Evolutionary conservation across 2,113 vertebrate species (phyloP), one percentile per base, ranked within the genome.

Genomic region (Prietella phreatophila): DNA sequence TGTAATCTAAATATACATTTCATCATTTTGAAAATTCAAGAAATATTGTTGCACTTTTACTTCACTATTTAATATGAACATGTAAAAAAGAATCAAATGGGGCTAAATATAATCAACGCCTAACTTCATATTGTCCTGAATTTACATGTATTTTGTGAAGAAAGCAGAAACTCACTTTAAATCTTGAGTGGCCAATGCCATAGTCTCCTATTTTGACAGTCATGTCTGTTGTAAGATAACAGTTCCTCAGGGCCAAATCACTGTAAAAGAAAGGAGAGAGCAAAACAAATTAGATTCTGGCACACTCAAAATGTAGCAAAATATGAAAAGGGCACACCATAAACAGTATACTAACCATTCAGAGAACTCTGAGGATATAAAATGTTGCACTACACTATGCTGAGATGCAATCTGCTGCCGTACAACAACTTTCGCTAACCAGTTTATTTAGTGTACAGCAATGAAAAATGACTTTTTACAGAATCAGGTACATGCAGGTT

Each of bases 141-240:
- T 61, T 60, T 27, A 63, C 76, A 15, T 15, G 22, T 22, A 11
- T 9, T 13, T 67, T 33, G 13, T 27, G n/a, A 56, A 71, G 58
- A 84, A 50, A 60, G 61, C 7, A 71, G 36, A 27, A 76, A 78
- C 95, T 96, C 94, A 99, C 98, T 96, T 98, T 98, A 87, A 97
- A 98, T 92, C 96, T 96, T 86, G 96, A 97, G 92, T 96, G 95
- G 88, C 98, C 98, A 86, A 98, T 97, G 17, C 97, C 97, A 50
- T 99, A 99, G 92, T 99, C 97, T 88, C 98, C 98, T 83, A 99
- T 95, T 96, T 98, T 99, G 89, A 99, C 97, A 22, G 97, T 99
- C 90, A 99, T 95, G 92, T 99, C 98, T 0, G 96, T 96, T 14
- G 98, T 99, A 61, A 99, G 96, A 92, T 96, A 99, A 93, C 98